Percentiles rank a stretch among this genome's conserved stretches.
Conservation (phyloP, 2,888 invertebrate genomes). For the Apamea sordens region DNA sequence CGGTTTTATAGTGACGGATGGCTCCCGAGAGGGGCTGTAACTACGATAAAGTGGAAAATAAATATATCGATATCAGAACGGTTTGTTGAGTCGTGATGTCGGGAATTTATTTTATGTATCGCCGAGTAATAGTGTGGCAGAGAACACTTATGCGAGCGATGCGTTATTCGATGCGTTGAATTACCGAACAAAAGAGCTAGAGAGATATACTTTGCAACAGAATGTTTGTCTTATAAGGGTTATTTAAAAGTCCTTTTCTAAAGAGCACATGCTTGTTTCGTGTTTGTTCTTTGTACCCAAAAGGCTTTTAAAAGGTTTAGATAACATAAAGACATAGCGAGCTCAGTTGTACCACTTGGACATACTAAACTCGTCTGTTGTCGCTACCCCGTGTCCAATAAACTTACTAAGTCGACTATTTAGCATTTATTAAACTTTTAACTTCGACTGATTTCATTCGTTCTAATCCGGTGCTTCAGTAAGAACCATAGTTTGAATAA, state of each 20-base stretch:
- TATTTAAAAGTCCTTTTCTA: slow-evolving; percentile 1
- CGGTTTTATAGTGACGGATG: slow-evolving; percentile 73
- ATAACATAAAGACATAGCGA: slow-evolving; percentile 20
- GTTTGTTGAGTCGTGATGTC: slow-evolving; percentile 59
- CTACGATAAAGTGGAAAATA: slow-evolving; percentile 68
- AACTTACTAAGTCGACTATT: slow-evolving; percentile 10
- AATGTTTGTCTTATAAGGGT: background rate
- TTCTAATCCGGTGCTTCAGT: slow-evolving; percentile 11
- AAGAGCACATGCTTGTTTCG: slow-evolving; percentile 15
- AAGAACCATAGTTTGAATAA: slow-evolving; percentile 20
- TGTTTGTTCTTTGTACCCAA: slow-evolving; percentile 20
- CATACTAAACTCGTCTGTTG: background rate
- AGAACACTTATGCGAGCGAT: slow-evolving; percentile 22
- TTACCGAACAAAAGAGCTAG: slow-evolving; percentile 8
- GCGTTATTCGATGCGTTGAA: slow-evolving; percentile 23
- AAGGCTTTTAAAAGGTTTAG: slow-evolving; percentile 11
- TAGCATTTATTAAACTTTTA: background rate
- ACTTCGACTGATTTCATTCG: slow-evolving; percentile 17
- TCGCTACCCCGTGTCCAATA: background rate
- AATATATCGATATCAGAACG: slow-evolving; percentile 69
- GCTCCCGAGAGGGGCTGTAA: slow-evolving; percentile 68
- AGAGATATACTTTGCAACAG: background rate
- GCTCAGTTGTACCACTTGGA: background rate
- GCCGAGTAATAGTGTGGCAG: slow-evolving; percentile 27
- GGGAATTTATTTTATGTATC: slow-evolving; percentile 63